Percentiles rank a stretch among this genome's conserved stretches.
These are phyloP conservation scores for Semicossyphus pulcher DNA, from an alignment of 2,113 vertebrate genomes.

Conservation along the genomic window DNA sequence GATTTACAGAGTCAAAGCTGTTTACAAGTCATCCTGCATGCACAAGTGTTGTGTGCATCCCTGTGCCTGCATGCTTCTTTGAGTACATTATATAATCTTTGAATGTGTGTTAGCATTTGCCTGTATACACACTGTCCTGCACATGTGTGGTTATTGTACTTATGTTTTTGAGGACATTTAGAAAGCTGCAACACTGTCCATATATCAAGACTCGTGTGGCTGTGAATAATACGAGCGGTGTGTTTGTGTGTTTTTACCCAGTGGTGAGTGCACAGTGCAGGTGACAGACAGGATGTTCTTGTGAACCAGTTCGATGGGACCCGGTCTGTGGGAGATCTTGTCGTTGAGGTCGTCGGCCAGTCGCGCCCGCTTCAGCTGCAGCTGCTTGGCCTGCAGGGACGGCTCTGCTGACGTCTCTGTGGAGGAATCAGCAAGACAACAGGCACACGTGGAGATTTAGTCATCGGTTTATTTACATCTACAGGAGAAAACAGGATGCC, in stretches of 20 bases:
- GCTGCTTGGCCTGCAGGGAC: constrained; percentile 96
- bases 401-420: constrained; percentile 97
- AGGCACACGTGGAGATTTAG: background rate
- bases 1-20: background rate
- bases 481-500: background rate
- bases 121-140: too few relatives aligned
- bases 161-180: background rate
- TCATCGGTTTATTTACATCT: background rate
- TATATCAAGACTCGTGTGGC: background rate
- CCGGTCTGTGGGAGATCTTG: constrained; percentile 95
- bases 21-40: background rate
- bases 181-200: too few relatives aligned
- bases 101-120: too few relatives aligned
- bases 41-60: background rate
- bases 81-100: background rate
- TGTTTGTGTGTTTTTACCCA: constrained; percentile 62
- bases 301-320: constrained; percentile 96
- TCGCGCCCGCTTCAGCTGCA: constrained; percentile 95
- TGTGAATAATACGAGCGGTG: background rate
- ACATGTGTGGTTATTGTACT: too few relatives aligned
- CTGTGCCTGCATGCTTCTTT: background rate
- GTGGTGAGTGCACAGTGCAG: constrained; percentile 79
- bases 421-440: constrained; percentile 13
- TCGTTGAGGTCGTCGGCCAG: constrained; percentile 97
- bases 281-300: constrained; percentile 97